Conservation (phyloP, 1,140 invertebrate genomes). For the Agrilus planipennis region DNA sequence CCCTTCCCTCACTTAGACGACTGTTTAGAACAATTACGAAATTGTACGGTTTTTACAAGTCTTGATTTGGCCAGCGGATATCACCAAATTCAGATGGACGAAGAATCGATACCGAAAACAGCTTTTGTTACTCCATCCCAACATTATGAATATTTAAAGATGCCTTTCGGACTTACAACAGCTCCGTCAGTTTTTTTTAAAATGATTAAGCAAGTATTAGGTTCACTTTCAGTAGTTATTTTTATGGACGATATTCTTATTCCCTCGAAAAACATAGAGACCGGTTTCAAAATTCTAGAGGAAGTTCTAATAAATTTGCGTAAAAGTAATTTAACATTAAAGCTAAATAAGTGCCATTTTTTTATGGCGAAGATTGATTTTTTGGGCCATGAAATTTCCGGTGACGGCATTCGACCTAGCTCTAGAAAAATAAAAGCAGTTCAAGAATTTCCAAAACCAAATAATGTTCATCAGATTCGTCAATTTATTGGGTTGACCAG, state of each 20-base stretch:
- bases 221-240: no score
- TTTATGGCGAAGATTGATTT: not conserved
- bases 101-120: slow-evolving; percentile 26
- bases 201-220: no score
- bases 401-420: not conserved
- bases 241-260: no score
- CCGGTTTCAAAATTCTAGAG: no score
- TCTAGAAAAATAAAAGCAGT: not conserved
- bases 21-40: slow-evolving; percentile 14
- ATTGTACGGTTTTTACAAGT: slow-evolving; percentile 18
- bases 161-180: slow-evolving; percentile 36
- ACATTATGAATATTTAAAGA: slow-evolving; percentile 32
- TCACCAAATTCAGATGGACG: slow-evolving; percentile 21
- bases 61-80: slow-evolving; percentile 17
- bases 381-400: not conserved
- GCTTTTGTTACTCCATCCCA: slow-evolving; percentile 29
- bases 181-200: slow-evolving; percentile 17
- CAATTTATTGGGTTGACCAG: slow-evolving; percentile 6
- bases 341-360: slow-evolving; percentile 13
- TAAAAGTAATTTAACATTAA: slow-evolving; percentile 10
- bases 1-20: slow-evolving; percentile 29
- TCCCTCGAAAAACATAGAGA: no score
- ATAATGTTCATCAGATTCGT: not conserved
- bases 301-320: not conserved
- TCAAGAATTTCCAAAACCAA: not conserved